These are phyloP conservation scores for Lucifuga dentata DNA, from an alignment of 2,113 vertebrate species.

Conservation along the genomic window DNA sequence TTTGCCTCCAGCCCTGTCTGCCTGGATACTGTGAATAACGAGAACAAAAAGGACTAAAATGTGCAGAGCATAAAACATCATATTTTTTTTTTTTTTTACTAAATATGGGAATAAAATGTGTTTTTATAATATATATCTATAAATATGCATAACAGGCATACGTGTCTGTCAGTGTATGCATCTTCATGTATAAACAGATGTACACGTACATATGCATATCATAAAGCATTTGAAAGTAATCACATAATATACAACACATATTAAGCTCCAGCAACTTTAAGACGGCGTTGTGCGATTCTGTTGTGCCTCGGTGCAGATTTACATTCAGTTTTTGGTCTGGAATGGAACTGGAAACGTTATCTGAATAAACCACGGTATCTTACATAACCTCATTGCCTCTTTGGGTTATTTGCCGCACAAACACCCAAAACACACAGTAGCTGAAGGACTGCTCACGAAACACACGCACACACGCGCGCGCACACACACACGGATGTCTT, in stretches of 20 bases:
- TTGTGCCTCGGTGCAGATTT: conserved; percentile 67
- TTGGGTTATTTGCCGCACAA: conserved; percentile 68
- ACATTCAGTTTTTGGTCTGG: conserved; percentile 73
- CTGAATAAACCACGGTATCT: conserved; percentile 38
- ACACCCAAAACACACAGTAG: conserved; percentile 42
- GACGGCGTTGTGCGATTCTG: conserved; percentile 30
- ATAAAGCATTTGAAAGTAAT: conserved; percentile 74
- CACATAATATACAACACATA: conserved; percentile 78
- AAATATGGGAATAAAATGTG: conserved; percentile 74
- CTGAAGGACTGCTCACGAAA: conserved; percentile 48
- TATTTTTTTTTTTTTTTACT: conserved; percentile 62
- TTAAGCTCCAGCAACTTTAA: conserved; percentile 48
- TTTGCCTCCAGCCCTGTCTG: conserved; percentile 73
- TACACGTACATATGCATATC: conserved; percentile 77
- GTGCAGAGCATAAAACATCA: conserved; percentile 67
- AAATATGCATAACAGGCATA: conserved; percentile 72
- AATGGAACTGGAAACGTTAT: no score
- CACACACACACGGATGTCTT: conserved; percentile 48
- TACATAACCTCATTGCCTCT: conserved; percentile 49
- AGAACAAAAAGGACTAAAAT: conserved; percentile 50
- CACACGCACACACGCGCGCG: conserved; percentile 58
- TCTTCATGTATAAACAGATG: conserved; percentile 77
- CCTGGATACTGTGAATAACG: conserved; percentile 61
- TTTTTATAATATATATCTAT: conserved; percentile 79
- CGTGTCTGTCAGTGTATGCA: conserved; percentile 61